phyloP scores from a whole-genome alignment of 2,113 vertebrate species.

The Oncorhynchus tshawytscha region DNA sequence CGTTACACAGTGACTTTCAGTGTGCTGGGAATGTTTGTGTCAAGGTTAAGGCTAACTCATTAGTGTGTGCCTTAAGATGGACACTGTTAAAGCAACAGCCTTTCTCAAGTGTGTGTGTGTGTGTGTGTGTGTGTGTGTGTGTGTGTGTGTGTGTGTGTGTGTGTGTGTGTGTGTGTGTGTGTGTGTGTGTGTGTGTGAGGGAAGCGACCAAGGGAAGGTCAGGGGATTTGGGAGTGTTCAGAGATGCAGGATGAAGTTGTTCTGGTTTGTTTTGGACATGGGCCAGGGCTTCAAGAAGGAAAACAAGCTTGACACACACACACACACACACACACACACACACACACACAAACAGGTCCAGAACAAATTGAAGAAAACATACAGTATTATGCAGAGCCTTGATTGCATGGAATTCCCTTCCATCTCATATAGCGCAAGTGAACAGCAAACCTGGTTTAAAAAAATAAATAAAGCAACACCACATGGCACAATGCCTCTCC shows the following conservation, averaged over 20 bases:
- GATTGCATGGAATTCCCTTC: too few relatives aligned
- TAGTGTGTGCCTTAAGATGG: background rate
- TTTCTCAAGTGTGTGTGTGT: background rate
- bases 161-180: conserved; percentile 9
- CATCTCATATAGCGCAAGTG: too few relatives aligned
- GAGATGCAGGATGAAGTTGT: conserved; percentile 65
- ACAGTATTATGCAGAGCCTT: too few relatives aligned
- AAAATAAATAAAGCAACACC: too few relatives aligned
- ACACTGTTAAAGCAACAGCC: background rate
- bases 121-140: conserved; percentile 11
- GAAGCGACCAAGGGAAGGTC: conserved; percentile 39
- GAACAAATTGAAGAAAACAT: too few relatives aligned
- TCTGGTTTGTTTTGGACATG: conserved; percentile 63
- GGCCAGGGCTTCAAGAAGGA: conserved; percentile 49
- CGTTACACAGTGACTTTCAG: background rate
- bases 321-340: conserved; percentile 22
- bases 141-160: conserved; percentile 7
- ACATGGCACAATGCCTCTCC: too few relatives aligned
- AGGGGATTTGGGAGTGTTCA: conserved; percentile 40
- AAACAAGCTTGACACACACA: conserved; percentile 41
- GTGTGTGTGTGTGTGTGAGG: conserved; percentile 9
- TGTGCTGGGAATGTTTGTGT: background rate
- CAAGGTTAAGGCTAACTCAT: background rate
- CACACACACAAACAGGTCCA: conserved; percentile 14
- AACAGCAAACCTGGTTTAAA: too few relatives aligned